These are phyloP conservation scores for Serilophus lunatus DNA, from an alignment of 2,113 vertebrate genomes.

Conservation along the genomic window DNA sequence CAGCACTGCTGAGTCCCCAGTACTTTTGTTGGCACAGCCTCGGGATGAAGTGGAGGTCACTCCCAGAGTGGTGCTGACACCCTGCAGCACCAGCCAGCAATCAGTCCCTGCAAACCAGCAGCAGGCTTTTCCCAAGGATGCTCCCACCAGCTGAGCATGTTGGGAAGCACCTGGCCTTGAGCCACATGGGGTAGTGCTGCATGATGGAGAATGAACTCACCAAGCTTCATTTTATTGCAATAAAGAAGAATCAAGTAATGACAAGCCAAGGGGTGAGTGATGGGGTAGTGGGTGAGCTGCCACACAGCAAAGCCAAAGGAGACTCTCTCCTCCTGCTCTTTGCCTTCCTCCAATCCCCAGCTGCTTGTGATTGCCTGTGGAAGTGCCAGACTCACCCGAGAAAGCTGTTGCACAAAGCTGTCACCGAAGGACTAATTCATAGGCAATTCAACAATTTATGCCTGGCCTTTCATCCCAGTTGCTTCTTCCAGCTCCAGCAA, in stretches of 20 bases:
- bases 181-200: background rate
- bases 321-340: background rate
- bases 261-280: background rate
- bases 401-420: background rate
- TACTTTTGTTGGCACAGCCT: background rate
- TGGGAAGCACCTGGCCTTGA: background rate
- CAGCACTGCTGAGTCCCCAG: background rate
- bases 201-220: background rate
- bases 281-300: background rate
- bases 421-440: background rate
- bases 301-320: background rate
- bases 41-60: accelerated
- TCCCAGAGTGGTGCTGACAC: background rate
- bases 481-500: background rate
- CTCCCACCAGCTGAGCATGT: background rate
- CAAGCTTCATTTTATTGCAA: conserved; percentile 19
- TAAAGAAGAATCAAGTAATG: conserved; percentile 6
- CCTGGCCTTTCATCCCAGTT: background rate
- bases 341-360: background rate
- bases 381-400: background rate
- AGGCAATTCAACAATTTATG: background rate
- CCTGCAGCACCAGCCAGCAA: background rate
- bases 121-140: background rate
- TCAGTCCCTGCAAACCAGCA: background rate
- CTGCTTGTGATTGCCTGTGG: background rate